A percentile compares a stretch with the other conserved stretches of the same genome.
Conservation (phyloP, 1,140 invertebrate genomes). For the Matsumurasca onukii region DNA sequence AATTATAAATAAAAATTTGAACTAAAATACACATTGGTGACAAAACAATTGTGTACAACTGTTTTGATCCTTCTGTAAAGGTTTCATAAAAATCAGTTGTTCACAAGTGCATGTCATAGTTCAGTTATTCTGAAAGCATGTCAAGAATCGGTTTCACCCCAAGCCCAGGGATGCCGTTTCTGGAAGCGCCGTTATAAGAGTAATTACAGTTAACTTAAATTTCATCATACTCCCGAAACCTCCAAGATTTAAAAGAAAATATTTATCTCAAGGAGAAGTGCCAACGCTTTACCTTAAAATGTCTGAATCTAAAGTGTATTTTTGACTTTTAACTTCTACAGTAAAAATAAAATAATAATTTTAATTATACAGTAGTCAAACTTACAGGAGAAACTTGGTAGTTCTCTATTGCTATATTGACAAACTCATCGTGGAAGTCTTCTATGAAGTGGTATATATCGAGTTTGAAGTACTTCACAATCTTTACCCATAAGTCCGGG, state of each 20-base stretch:
- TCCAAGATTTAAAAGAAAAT: neutral
- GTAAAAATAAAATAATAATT: neutral
- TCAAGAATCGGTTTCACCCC: neutral
- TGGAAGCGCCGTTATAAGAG: neutral
- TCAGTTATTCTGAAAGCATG: no score
- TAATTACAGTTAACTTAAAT: neutral
- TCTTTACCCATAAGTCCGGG: conserved; percentile 61
- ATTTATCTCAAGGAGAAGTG: neutral
- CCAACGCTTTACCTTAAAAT: neutral
- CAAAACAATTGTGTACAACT: neutral
- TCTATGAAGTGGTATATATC: conserved; percentile 58
- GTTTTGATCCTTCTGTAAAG: no score
- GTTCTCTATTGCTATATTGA: conserved; percentile 59
- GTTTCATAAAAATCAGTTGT: no score
- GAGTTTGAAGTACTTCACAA: conserved; percentile 57
- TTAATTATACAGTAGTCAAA: conserved; percentile 24
- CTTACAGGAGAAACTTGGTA: conserved; percentile 57
- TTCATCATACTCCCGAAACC: neutral
- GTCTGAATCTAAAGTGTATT: neutral
- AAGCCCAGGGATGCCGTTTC: neutral
- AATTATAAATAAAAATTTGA: neutral
- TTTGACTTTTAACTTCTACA: neutral
- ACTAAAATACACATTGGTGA: neutral
- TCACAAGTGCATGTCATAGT: no score
- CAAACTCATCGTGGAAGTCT: conserved; percentile 56